Evolutionary conservation across 2,888 invertebrate species (phyloP).

Genomic region (Bimastos eiseni): DNA sequence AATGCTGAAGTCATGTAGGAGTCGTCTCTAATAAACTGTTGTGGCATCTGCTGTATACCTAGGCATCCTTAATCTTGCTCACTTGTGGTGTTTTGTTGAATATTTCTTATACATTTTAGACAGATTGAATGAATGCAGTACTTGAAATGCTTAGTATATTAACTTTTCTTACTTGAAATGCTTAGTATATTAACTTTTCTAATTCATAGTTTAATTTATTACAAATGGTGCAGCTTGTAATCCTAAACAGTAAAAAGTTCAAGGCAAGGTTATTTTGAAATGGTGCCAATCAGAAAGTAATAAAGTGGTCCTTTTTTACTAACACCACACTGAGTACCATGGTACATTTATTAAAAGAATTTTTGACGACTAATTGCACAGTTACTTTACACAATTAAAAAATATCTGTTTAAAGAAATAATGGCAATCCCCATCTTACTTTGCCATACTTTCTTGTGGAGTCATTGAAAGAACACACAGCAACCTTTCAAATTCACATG

Average conservation of each 20-base stretch:
- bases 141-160: background rate
- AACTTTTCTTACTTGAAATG: background rate
- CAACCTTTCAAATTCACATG: background rate
- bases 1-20: background rate
- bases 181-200: background rate
- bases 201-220: background rate
- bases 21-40: background rate
- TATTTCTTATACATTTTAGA: background rate
- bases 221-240: too few relatives aligned
- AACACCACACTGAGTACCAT: background rate
- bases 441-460: background rate
- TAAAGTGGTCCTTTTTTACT: background rate
- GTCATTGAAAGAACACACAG: background rate
- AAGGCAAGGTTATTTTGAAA: background rate
- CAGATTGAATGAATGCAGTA: background rate
- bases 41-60: background rate
- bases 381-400: background rate
- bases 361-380: background rate
- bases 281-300: background rate
- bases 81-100: background rate
- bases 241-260: background rate
- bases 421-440: background rate
- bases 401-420: background rate
- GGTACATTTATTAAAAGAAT: background rate
- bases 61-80: conserved; percentile 17